Evolutionary conservation across 2,888 invertebrate species (phyloP).

Genomic region (Drosophila prolongata): DNA sequence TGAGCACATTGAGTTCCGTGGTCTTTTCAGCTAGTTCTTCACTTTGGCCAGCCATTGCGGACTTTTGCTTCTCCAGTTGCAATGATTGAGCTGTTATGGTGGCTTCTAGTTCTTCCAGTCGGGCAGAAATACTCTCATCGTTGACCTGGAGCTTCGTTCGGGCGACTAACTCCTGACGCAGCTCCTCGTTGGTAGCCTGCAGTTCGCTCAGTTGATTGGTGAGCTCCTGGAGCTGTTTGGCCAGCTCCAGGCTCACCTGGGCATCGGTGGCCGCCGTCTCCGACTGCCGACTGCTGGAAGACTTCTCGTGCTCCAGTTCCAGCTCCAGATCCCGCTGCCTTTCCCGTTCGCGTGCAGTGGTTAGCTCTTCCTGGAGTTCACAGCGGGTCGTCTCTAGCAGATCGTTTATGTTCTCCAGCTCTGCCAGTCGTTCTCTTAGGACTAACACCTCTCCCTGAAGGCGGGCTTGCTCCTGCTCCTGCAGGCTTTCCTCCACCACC

Average conservation of each 20-base stretch:
- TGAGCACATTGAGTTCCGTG: slow-evolving; percentile 85
- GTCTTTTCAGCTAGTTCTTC: slow-evolving; percentile 86
- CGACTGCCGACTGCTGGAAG: not conserved
- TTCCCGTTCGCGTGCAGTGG: slow-evolving; percentile 82
- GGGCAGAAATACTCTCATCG: slow-evolving; percentile 84
- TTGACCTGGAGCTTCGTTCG: slow-evolving; percentile 85
- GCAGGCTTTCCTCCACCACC: slow-evolving; percentile 17
- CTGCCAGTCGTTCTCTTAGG: slow-evolving; percentile 88
- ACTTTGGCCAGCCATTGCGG: slow-evolving; percentile 86
- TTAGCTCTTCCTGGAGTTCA: slow-evolving; percentile 83
- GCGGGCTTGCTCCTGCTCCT: slow-evolving; percentile 47
- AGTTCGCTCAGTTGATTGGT: slow-evolving; percentile 56
- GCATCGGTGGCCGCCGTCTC: slow-evolving; percentile 34
- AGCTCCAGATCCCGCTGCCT: slow-evolving; percentile 58
- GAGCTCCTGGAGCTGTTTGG: slow-evolving; percentile 77
- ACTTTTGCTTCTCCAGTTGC: slow-evolving; percentile 86
- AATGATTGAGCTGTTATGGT: slow-evolving; percentile 85
- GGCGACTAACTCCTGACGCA: slow-evolving; percentile 1
- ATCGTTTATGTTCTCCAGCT: slow-evolving; percentile 87
- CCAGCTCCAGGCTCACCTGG: slow-evolving; percentile 78
- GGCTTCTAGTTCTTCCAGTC: slow-evolving; percentile 83
- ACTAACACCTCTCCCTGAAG: slow-evolving; percentile 47
- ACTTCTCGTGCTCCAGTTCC: slow-evolving; percentile 36
- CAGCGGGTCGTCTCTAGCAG: slow-evolving; percentile 84
- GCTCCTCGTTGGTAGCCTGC: slow-evolving; percentile 25